phyloP scores from a whole-genome alignment of 2,888 invertebrate genomes.

The Drosophila kambysellisi region DNA sequence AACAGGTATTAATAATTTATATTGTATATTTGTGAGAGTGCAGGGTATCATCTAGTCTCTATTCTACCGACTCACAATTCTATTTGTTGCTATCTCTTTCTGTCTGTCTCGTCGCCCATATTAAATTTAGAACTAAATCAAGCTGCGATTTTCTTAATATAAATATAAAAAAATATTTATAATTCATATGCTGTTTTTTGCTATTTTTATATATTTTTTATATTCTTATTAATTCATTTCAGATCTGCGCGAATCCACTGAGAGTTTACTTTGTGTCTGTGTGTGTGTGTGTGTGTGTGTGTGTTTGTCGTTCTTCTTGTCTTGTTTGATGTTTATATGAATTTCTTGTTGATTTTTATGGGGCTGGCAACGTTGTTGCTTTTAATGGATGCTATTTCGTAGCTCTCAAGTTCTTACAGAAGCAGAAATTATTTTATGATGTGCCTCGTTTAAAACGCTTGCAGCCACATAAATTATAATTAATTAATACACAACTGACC shows the following conservation, averaged over 20 bases:
- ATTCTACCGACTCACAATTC: too few species aligned
- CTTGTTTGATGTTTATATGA: conserved; percentile 73
- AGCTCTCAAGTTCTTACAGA: conserved; percentile 41
- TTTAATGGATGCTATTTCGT: conserved; percentile 59
- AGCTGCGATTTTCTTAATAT: conserved; percentile 65
- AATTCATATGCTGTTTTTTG: conserved; percentile 23
- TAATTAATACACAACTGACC: conserved; percentile 76
- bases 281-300: conserved; percentile 24
- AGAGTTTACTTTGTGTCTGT: conserved; percentile 18
- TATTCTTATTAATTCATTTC: conserved; percentile 54
- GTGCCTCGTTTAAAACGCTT: conserved; percentile 68
- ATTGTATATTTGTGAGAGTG: not conserved
- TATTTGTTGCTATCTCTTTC: conserved; percentile 1
- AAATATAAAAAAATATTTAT: conserved; percentile 56
- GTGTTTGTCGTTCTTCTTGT: conserved; percentile 29
- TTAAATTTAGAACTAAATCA: conserved; percentile 61
- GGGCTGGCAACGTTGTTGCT: conserved; percentile 61
- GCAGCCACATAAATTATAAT: conserved; percentile 76
- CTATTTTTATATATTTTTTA: conserved; percentile 8
- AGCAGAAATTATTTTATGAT: conserved; percentile 72
- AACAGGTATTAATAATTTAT: not conserved
- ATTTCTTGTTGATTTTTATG: conserved; percentile 69
- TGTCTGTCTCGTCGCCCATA: conserved; percentile 25
- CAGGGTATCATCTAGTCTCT: conserved; percentile 32
- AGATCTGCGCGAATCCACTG: conserved; percentile 29